Evolutionary conservation across 2,113 vertebrate genomes (phyloP).

Genomic region (Hemiscyllium ocellatum): DNA sequence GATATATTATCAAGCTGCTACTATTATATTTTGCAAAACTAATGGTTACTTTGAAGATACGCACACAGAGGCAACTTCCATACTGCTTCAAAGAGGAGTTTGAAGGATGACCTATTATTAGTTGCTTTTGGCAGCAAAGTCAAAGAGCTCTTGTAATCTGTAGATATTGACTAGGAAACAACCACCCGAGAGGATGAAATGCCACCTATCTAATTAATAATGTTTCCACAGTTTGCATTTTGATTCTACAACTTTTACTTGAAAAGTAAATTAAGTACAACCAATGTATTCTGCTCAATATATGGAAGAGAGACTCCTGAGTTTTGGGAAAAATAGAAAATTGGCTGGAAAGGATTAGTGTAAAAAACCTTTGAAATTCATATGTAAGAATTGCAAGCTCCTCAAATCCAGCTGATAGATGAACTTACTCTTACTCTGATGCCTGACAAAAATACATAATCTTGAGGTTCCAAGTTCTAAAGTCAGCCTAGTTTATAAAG

Average conservation of each 20-base stretch:
- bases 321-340: not conserved
- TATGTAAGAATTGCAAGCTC: not conserved
- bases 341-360: not conserved
- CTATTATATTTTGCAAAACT: not conserved
- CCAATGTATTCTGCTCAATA: not conserved
- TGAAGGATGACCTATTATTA: not conserved
- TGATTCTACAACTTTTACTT: slow-evolving; percentile 9
- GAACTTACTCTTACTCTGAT: not conserved
- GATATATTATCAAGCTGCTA: not conserved
- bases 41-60: not conserved
- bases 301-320: not conserved
- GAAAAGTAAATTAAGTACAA: not conserved
- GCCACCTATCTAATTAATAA: not conserved
- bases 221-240: not conserved
- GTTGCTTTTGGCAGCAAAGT: not conserved
- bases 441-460: not conserved
- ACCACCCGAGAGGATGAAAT: not conserved
- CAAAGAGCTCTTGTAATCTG: not conserved
- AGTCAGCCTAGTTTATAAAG: not conserved
- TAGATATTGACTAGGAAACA: not conserved
- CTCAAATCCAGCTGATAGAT: not conserved
- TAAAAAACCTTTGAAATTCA: not conserved
- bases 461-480: not conserved
- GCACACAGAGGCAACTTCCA: not conserved
- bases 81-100: not conserved